Evolutionary conservation across 2,113 vertebrate genomes (phyloP).

Genomic region (Lates calcarifer): DNA sequence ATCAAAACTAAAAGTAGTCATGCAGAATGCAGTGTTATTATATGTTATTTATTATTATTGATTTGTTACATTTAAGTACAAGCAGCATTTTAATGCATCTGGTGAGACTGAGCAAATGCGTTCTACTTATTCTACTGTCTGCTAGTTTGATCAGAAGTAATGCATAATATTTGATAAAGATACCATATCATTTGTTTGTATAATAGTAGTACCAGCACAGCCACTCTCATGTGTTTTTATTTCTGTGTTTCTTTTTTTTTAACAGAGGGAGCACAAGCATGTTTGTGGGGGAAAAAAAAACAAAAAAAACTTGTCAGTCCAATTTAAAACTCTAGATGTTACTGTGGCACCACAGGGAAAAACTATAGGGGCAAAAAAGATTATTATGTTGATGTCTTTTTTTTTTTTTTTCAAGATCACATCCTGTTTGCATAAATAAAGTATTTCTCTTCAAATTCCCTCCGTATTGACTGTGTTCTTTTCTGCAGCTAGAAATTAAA

Average conservation of each 20-base stretch:
- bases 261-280: neutral
- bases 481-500: conserved; percentile 86
- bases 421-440: conserved; percentile 63
- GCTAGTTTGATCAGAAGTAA: neutral
- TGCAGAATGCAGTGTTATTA: neutral
- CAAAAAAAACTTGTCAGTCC: conserved; percentile 11
- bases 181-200: neutral
- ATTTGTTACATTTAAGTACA: neutral
- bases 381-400: conserved; percentile 9
- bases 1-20: neutral
- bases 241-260: neutral
- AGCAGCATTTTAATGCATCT: neutral
- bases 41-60: neutral
- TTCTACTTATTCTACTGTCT: neutral
- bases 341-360: neutral
- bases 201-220: neutral
- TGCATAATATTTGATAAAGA: neutral
- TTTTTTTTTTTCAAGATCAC: conserved; percentile 16
- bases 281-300: conserved; percentile 2
- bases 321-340: conserved; percentile 31
- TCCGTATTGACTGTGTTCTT: conserved; percentile 41
- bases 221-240: neutral
- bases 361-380: neutral
- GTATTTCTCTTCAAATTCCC: conserved; percentile 49
- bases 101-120: neutral